These are phyloP conservation scores for Cancer borealis DNA, from an alignment of 2,888 invertebrate genomes.

Conservation along the genomic window DNA sequence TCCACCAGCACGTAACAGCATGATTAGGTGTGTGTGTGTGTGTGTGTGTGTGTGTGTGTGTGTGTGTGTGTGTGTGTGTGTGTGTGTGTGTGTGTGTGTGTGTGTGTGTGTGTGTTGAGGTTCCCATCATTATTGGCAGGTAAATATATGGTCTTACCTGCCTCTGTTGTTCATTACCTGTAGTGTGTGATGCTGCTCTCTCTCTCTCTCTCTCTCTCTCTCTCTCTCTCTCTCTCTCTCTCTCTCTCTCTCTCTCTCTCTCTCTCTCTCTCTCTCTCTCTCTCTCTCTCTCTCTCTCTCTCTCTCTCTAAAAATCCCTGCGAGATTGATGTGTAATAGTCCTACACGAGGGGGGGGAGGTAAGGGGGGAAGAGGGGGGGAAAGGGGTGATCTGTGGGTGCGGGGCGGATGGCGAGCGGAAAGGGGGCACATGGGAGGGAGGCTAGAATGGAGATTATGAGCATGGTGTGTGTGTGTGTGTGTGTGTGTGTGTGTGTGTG, in stretches of 20 bases:
- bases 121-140: slow-evolving; percentile 12
- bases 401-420: background rate
- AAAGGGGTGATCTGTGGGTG: background rate
- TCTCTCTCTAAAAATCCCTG: background rate
- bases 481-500: no score
- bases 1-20: background rate
- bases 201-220: slow-evolving; percentile 20
- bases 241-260: slow-evolving; percentile 32
- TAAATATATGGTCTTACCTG: background rate
- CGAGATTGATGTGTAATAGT: background rate
- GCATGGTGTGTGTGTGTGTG: no score
- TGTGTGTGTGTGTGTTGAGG: slow-evolving; percentile 41
- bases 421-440: background rate
- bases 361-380: background rate
- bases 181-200: background rate
- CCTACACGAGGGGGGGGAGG: background rate
- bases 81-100: slow-evolving; percentile 48
- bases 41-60: slow-evolving; percentile 53
- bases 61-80: slow-evolving; percentile 55
- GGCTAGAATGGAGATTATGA: no score
- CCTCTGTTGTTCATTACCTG: background rate
- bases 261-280: slow-evolving; percentile 32
- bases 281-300: background rate
- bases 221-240: slow-evolving; percentile 21
- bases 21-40: slow-evolving; percentile 48